Percentiles rank a stretch among this genome's conserved stretches.
Evolutionary conservation across 2,113 vertebrate species (phyloP).

Genomic region (Rhagologus leucostigma): DNA sequence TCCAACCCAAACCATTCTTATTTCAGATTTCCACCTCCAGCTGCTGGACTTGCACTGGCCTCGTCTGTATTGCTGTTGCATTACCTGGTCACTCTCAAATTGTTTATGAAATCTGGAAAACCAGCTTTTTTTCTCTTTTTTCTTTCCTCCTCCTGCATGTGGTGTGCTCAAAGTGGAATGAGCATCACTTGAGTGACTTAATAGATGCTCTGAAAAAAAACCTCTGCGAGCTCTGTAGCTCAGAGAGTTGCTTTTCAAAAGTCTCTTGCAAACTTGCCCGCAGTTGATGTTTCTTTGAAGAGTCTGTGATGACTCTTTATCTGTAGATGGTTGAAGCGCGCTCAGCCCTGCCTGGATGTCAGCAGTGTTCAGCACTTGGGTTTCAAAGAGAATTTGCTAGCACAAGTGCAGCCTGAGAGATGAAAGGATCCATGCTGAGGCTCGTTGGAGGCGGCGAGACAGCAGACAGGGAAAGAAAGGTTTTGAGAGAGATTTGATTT

Average conservation of each 20-base stretch:
- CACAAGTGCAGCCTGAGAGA: background rate
- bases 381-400: slow-evolving; percentile 63
- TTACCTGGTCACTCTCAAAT: background rate
- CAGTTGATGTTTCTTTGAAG: slow-evolving; percentile 53
- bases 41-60: background rate
- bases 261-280: background rate
- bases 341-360: slow-evolving; percentile 11
- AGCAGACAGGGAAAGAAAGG: background rate
- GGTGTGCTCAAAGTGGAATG: background rate
- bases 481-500: background rate
- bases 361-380: background rate
- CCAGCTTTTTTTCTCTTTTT: background rate
- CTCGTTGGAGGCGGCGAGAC: background rate
- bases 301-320: slow-evolving; percentile 5
- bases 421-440: background rate
- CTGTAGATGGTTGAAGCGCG: background rate
- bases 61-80: rapidly evolving
- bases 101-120: background rate
- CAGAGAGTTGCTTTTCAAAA: background rate
- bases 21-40: background rate
- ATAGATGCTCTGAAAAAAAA: background rate
- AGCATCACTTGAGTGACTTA: background rate
- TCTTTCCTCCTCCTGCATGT: rapidly evolving
- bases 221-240: background rate
- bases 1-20: background rate